These are phyloP conservation scores for Andrena chrysosceles DNA, from an alignment of 2,888 invertebrate genomes.

Conservation along the genomic window DNA sequence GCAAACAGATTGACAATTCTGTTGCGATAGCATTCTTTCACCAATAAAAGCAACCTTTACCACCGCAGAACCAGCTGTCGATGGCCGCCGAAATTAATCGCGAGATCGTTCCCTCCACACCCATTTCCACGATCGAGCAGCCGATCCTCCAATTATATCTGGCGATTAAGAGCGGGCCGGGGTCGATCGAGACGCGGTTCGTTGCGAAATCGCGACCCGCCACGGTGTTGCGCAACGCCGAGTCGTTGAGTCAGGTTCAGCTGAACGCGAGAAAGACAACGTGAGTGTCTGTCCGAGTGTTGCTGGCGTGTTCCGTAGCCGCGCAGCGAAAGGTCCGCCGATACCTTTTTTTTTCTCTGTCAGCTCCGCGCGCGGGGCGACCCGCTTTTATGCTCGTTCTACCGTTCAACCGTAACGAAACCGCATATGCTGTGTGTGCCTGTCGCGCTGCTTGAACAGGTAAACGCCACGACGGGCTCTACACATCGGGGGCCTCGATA, in stretches of 20 bases:
- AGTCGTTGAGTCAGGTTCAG: slow-evolving; percentile 38
- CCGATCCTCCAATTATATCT: slow-evolving; percentile 30
- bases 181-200: slow-evolving; percentile 3
- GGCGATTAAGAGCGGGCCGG: slow-evolving; percentile 13
- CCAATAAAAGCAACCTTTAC: not conserved
- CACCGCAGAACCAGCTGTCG: not conserved
- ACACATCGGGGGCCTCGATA: slow-evolving; percentile 44
- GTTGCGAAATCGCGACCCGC: slow-evolving; percentile 24
- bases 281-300: slow-evolving; percentile 17
- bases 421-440: slow-evolving; percentile 65
- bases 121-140: not conserved
- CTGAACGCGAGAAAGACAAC: slow-evolving; percentile 20
- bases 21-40: not conserved
- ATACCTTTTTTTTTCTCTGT: slow-evolving; percentile 21
- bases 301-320: slow-evolving; percentile 28
- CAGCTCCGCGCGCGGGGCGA: slow-evolving; percentile 16
- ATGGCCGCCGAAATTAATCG: slow-evolving; percentile 20
- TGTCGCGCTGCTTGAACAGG: slow-evolving; percentile 65
- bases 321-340: slow-evolving; percentile 54
- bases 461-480: slow-evolving; percentile 34
- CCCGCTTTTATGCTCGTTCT: slow-evolving; percentile 64
- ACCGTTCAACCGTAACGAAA: slow-evolving; percentile 72
- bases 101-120: not conserved
- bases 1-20: not conserved
- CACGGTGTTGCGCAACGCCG: slow-evolving; percentile 24